These are phyloP conservation scores for Periophthalmodon schlosseri DNA, from an alignment of 2,113 vertebrate species.

Conservation along the genomic window DNA sequence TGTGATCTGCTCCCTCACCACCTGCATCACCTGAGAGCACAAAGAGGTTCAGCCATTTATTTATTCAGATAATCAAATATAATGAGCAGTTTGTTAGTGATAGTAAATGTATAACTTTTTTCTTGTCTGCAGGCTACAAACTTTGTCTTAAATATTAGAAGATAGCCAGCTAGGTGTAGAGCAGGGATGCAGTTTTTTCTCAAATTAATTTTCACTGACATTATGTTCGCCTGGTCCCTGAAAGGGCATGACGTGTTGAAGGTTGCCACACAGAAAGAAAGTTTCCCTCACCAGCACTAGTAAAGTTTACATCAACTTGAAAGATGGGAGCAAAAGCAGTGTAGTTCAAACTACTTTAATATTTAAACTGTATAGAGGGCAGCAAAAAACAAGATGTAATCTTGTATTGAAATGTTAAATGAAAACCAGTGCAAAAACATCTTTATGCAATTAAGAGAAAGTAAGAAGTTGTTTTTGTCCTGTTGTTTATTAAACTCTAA, in stretches of 20 bases:
- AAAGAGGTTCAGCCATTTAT: background rate
- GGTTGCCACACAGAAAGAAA: background rate
- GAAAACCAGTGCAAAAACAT: background rate
- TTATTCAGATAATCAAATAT: background rate
- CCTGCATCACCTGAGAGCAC: constrained; percentile 88
- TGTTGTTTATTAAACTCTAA: background rate
- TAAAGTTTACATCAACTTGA: background rate
- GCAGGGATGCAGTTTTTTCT: background rate
- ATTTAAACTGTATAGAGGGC: background rate
- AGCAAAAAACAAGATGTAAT: background rate
- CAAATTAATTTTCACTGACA: background rate
- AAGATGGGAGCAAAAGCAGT: background rate
- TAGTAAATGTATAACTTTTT: too few relatives aligned
- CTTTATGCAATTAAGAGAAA: background rate
- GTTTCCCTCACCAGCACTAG: background rate
- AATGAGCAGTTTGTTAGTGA: too few relatives aligned
- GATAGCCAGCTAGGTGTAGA: background rate
- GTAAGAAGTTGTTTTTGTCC: too few relatives aligned
- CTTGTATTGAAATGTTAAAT: background rate
- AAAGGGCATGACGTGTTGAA: background rate
- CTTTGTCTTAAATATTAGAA: too few relatives aligned
- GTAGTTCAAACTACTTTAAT: background rate
- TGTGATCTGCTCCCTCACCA: constrained; percentile 96
- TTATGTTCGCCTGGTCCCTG: too few relatives aligned
- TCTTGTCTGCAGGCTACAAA: background rate